Percentiles rank a stretch among this genome's conserved stretches.
phyloP scores from a whole-genome alignment of 2,113 vertebrate genomes.

The Stigmatopora nigra region DNA sequence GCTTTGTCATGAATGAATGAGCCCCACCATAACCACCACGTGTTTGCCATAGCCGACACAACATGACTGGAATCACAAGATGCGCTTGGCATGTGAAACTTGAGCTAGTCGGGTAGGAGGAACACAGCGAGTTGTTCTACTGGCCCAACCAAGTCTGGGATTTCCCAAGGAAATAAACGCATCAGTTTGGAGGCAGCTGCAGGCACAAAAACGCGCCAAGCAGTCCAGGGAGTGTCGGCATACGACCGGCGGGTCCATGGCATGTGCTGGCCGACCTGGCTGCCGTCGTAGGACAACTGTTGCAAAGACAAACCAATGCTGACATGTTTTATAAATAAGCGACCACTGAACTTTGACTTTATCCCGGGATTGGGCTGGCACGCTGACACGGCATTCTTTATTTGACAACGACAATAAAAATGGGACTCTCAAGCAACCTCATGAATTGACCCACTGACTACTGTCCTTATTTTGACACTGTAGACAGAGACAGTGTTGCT shows the following conservation, averaged over 20 bases:
- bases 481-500: neutral
- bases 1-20: neutral
- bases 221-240: slow-evolving; percentile 43
- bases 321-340: slow-evolving; percentile 12
- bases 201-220: slow-evolving; percentile 36
- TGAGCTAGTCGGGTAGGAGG: neutral
- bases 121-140: neutral
- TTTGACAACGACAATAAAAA: slow-evolving; percentile 1
- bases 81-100: neutral
- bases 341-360: slow-evolving; percentile 23
- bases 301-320: neutral
- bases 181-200: slow-evolving; percentile 35
- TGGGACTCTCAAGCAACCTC: neutral
- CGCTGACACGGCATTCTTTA: neutral
- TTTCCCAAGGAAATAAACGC: slow-evolving; percentile 64
- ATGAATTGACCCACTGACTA: neutral
- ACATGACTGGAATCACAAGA: neutral
- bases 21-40: neutral
- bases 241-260: neutral
- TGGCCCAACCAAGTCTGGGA: slow-evolving; percentile 24
- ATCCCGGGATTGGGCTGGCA: neutral
- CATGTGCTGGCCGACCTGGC: neutral
- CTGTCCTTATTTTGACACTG: neutral
- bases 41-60: neutral
- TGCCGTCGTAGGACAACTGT: slow-evolving; percentile 5